phyloP scores from a whole-genome alignment of 2,113 vertebrate species.

The Amazona guildingii region DNA sequence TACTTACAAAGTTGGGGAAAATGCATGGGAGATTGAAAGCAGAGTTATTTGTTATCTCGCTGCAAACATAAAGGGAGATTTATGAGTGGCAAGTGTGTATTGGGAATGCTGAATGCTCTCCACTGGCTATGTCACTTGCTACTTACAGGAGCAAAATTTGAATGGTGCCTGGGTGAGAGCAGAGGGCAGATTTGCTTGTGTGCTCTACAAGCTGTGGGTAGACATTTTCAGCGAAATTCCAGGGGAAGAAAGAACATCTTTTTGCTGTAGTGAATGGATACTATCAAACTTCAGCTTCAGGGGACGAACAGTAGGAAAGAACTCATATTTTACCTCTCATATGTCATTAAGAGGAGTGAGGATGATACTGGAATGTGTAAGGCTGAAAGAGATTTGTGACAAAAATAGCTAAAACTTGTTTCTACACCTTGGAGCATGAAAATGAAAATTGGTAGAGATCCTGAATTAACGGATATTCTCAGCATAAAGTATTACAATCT shows the following conservation, averaged over 20 bases:
- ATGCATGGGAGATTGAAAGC: neutral
- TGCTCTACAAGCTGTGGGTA: neutral
- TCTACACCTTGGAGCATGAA: neutral
- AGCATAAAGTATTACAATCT: neutral
- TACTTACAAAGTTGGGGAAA: neutral
- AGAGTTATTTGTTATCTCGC: neutral
- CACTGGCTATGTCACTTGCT: neutral
- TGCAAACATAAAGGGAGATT: neutral
- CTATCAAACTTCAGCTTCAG: neutral
- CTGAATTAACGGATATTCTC: neutral
- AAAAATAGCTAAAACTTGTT: neutral
- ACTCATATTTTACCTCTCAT: neutral
- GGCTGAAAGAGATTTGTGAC: neutral
- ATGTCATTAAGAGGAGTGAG: neutral
- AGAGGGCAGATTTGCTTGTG: neutral
- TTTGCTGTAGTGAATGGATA: neutral
- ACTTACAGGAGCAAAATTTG: neutral
- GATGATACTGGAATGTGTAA: neutral
- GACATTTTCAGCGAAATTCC: neutral
- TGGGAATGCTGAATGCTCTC: neutral
- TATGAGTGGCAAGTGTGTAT: neutral
- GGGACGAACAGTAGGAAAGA: neutral
- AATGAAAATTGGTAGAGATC: neutral
- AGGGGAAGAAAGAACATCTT: neutral
- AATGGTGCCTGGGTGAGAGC: neutral